Evolutionary conservation across 2,888 invertebrate genomes (phyloP).

Genomic region (Hyposoter dolosus): DNA sequence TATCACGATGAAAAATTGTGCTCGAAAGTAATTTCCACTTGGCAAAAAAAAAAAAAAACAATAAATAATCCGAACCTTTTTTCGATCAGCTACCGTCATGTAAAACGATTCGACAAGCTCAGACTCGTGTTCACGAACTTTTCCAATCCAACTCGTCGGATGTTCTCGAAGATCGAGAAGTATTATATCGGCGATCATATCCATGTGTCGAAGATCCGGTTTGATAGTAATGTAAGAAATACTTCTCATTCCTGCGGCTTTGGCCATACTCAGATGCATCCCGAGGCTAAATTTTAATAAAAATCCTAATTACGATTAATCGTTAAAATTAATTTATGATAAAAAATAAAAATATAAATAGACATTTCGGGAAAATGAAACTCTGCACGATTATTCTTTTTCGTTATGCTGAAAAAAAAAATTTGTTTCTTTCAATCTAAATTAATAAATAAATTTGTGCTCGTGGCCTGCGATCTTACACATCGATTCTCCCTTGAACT

Average conservation of each 20-base stretch:
- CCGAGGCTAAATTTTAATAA: slow-evolving; percentile 71
- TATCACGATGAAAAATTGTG: neutral
- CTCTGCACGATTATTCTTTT: neutral
- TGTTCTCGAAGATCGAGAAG: slow-evolving; percentile 72
- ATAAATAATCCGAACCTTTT: slow-evolving; percentile 74
- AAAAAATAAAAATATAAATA: neutral
- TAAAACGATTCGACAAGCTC: slow-evolving; percentile 80
- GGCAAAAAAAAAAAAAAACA: neutral
- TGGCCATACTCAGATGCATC: slow-evolving; percentile 78
- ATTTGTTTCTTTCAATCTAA: neutral
- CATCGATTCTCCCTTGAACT: slow-evolving; percentile 71
- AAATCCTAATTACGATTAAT: neutral
- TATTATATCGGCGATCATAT: slow-evolving; percentile 75
- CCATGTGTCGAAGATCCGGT: slow-evolving; percentile 77
- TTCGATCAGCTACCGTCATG: slow-evolving; percentile 76
- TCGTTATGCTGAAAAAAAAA: neutral
- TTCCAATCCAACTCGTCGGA: slow-evolving; percentile 76
- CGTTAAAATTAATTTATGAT: neutral
- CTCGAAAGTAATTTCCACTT: neutral
- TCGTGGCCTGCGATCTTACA: slow-evolving; percentile 70
- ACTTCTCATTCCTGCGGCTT: slow-evolving; percentile 74
- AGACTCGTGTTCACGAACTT: slow-evolving; percentile 74
- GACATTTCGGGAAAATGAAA: neutral
- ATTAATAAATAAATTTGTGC: neutral
- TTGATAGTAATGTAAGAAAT: slow-evolving; percentile 75